Evolutionary conservation across 2,113 vertebrate species (phyloP), one percentile per base, ranked within the genome.

Genomic region (Poecile atricapillus): DNA sequence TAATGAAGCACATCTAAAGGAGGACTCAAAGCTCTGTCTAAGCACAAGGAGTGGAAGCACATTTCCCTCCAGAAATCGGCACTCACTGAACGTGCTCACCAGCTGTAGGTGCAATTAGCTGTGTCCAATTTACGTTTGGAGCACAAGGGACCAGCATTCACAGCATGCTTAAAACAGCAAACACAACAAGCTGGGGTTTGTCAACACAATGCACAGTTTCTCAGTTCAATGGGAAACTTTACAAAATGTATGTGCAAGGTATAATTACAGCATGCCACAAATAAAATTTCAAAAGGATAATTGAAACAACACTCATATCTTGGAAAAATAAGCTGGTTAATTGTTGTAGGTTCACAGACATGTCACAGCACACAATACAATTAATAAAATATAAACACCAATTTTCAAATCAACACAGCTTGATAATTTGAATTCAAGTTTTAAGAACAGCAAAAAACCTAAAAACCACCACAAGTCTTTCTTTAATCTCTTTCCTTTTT

Each of bases 61-160:
- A 28, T 89, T 91, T 78, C 73, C 64, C 88, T 90, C 52, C 94
- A 93, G 93, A 93, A 94, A 93, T 74, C 30, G 2, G 64, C 76
- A 28, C 56, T 90, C 62, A 5, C 67, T 63, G 58, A 96, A 75
- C 28, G 8, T 12, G 50, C 75, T 87, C 84, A 83, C 67, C 84
- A 78, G 81, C 89, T 91, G 77, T 63, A 74, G 75, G 81, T 96
- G 87, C 92, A 95, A 91, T 89, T 94, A 95, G 73, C 71, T 94
- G 80, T 68, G 87, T 94, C 90, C 82, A 95, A 91, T 97, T 97
- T 97, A 95, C 87, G 90, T 96, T 91, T 89, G 70, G 94, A 97
- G 86, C 81, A 76, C 76, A 74, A 74, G 79, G 91, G 73, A 87
- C 76, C 68, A 60, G 76, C 65, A 93, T 95, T 90, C 62, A 64